These are phyloP conservation scores for Epizoanthus stellaris DNA, from an alignment of 92 coral and sea anemone genomes.

Conservation along the genomic window DNA sequence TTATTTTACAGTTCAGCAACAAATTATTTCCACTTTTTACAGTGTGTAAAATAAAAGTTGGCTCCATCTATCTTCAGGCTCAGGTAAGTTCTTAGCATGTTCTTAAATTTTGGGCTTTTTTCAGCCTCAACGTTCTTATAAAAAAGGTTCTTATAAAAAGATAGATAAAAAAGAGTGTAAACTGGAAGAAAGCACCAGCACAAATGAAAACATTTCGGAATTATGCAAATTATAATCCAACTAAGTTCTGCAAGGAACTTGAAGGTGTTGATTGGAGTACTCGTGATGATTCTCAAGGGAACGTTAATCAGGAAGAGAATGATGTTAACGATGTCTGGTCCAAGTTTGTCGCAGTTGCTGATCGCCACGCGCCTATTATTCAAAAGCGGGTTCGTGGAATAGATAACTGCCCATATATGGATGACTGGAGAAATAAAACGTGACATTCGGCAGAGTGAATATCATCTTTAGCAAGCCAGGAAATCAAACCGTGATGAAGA, in stretches of 20 bases:
- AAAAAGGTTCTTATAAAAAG: too few relatives aligned
- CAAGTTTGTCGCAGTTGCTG: conserved; percentile 16
- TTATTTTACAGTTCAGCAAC: too few relatives aligned
- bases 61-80: too few relatives aligned
- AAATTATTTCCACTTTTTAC: too few relatives aligned
- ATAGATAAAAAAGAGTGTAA: too few relatives aligned
- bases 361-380: conserved; percentile 17
- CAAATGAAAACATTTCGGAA: too few relatives aligned
- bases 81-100: too few relatives aligned
- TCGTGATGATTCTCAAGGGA: background rate
- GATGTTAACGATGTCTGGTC: background rate
- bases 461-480: conserved; percentile 16
- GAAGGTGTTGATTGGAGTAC: conserved; percentile 26
- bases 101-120: too few relatives aligned
- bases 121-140: too few relatives aligned
- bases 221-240: conserved; percentile 32
- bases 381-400: conserved; percentile 46
- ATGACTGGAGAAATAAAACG: conserved; percentile 16
- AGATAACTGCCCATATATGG: background rate
- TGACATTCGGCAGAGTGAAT: too few relatives aligned
- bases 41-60: too few relatives aligned
- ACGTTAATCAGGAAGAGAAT: background rate
- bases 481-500: background rate
- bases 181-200: too few relatives aligned
- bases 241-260: conserved; percentile 25